Conservation (phyloP, 2,797 vertebrate species). For the Clarias pachynema region DNA sequence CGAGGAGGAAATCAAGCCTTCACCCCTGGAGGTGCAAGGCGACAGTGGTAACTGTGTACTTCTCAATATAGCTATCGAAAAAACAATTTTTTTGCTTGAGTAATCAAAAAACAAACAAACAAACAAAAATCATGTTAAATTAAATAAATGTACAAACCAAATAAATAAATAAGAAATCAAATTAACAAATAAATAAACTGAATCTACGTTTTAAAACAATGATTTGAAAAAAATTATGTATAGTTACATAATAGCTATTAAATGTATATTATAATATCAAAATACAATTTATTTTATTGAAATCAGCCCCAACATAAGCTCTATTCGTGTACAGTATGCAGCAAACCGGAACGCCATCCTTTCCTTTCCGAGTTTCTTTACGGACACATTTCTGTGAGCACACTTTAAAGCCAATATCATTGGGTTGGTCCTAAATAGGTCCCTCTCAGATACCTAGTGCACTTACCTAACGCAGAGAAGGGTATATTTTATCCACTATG, state of each 20-base stretch:
- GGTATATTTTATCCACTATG: not conserved
- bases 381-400: constrained; percentile 46
- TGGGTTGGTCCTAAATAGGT: not conserved
- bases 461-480: not conserved
- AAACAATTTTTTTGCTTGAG: not conserved
- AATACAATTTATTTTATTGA: not conserved
- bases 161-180: not conserved
- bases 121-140: not conserved
- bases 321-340: no score
- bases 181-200: not conserved
- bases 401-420: constrained; percentile 35
- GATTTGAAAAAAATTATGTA: not conserved
- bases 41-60: no score
- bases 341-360: not conserved
- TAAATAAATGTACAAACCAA: not conserved
- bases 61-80: not conserved
- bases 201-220: not conserved
- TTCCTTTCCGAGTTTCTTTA: constrained; percentile 21
- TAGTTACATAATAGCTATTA: no score
- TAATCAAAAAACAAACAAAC: no score
- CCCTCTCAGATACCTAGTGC: not conserved
- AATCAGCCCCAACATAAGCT: not conserved
- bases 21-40: no score
- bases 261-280: not conserved
- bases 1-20: no score